A percentile compares a stretch with the other conserved stretches of the same genome.
Conservation (phyloP, 2,797 vertebrate species). For the Delichon dasypus region DNA sequence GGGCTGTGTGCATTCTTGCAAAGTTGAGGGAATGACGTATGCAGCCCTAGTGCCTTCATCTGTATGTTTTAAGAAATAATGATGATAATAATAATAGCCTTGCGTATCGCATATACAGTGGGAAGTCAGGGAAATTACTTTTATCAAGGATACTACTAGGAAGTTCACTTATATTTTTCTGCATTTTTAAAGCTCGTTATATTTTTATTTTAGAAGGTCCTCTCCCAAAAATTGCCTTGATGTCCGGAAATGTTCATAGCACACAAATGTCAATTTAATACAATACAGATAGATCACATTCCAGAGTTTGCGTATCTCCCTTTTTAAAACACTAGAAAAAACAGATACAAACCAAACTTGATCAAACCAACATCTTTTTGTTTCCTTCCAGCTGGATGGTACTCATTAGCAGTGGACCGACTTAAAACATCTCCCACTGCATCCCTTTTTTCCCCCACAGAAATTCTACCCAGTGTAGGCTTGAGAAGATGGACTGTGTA, state of each 20-base stretch:
- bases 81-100: not conserved
- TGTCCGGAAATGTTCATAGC: too few species aligned
- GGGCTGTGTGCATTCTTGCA: not conserved
- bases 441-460: not conserved
- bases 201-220: not conserved
- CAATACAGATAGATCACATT: not conserved
- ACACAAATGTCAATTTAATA: too few species aligned
- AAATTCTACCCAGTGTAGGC: not conserved
- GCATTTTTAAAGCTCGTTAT: not conserved
- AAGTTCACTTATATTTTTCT: not conserved
- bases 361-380: not conserved
- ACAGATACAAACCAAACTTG: not conserved
- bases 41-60: not conserved
- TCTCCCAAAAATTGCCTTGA: not conserved
- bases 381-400: constrained; percentile 2
- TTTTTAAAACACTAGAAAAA: not conserved
- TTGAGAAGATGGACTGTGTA: not conserved
- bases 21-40: not conserved
- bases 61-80: not conserved
- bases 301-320: not conserved
- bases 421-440: not conserved
- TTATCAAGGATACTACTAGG: not conserved
- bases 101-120: not conserved
- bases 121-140: not conserved
- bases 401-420: not conserved